phyloP scores from a whole-genome alignment of 2,888 invertebrate genomes.

The Pseudococcus longispinus region DNA sequence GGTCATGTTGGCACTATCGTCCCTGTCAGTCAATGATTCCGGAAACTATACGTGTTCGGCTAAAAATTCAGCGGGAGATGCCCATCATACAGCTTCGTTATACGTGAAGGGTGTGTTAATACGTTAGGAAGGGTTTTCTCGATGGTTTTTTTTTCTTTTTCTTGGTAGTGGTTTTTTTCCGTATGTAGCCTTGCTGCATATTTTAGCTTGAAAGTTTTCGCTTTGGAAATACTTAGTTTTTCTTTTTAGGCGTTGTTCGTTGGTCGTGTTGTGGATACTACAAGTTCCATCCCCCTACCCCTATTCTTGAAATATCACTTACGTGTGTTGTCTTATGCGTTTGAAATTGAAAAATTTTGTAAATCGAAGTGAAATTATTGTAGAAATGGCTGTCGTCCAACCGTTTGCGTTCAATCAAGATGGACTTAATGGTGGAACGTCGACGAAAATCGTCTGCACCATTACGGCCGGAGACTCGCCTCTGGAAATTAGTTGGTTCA shows the following conservation, averaged over 20 bases:
- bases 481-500: slow-evolving; percentile 62
- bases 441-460: slow-evolving; percentile 62
- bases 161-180: not conserved
- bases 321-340: not conserved
- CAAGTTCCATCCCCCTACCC: not conserved
- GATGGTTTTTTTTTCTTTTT: slow-evolving; percentile 4
- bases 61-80: slow-evolving; percentile 63
- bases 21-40: slow-evolving; percentile 63
- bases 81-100: slow-evolving; percentile 66
- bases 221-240: slow-evolving; percentile 9
- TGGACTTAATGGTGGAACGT: slow-evolving; percentile 61
- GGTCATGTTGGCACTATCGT: slow-evolving; percentile 64
- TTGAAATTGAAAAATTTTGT: not conserved
- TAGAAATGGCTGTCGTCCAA: slow-evolving; percentile 62
- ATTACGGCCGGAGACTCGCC: slow-evolving; percentile 62
- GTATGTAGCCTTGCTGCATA: slow-evolving; percentile 16
- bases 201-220: slow-evolving; percentile 21
- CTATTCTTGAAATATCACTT: not conserved
- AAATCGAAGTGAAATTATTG: slow-evolving; percentile 54
- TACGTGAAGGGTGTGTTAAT: slow-evolving; percentile 68
- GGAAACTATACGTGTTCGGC: slow-evolving; percentile 64
- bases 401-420: slow-evolving; percentile 61
- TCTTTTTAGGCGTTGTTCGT: slow-evolving; percentile 30
- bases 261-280: slow-evolving; percentile 16
- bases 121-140: slow-evolving; percentile 21